Evolutionary conservation across 2,797 vertebrate species (phyloP).

Genomic region (Fistularia commersonii): DNA sequence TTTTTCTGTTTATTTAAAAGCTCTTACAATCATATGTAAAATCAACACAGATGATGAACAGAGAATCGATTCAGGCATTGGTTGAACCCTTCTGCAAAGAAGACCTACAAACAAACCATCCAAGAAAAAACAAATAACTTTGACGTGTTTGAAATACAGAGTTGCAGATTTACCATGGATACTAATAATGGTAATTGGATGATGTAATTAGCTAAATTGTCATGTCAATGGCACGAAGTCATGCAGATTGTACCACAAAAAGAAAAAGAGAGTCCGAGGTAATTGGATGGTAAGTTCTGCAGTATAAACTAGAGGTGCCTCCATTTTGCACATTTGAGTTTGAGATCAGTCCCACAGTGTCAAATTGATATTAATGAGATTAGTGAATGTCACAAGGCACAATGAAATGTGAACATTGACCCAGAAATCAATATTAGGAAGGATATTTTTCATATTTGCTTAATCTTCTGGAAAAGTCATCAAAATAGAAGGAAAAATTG

Average conservation of each 20-base stretch:
- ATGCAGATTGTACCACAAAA: constrained; percentile 42
- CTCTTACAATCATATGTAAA: too few relatives aligned
- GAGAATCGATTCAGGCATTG: constrained; percentile 10
- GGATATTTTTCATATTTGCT: constrained; percentile 41
- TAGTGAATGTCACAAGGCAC: constrained; percentile 60
- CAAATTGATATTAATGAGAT: constrained; percentile 64
- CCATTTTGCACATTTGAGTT: constrained; percentile 45
- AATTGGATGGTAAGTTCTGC: constrained; percentile 11
- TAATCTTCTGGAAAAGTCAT: constrained; percentile 32
- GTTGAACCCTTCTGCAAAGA: constrained; percentile 29
- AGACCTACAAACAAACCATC: constrained; percentile 12
- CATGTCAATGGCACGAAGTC: constrained; percentile 75
- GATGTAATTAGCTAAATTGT: constrained; percentile 53
- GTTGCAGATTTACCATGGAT: constrained; percentile 31
- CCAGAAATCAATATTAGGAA: constrained; percentile 61
- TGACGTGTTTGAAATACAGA: constrained; percentile 34
- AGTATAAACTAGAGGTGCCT: constrained; percentile 28
- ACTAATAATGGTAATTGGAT: too few relatives aligned
- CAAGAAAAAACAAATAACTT: constrained; percentile 35
- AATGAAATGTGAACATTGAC: constrained; percentile 56
- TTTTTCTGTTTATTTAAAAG: too few relatives aligned
- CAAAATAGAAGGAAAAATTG: not conserved
- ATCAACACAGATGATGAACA: not conserved
- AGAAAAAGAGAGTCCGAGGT: constrained; percentile 12
- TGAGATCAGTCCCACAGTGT: constrained; percentile 47